phyloP scores from a whole-genome alignment of 2,888 invertebrate species.

The Nematopogon swammerdamellus region DNA sequence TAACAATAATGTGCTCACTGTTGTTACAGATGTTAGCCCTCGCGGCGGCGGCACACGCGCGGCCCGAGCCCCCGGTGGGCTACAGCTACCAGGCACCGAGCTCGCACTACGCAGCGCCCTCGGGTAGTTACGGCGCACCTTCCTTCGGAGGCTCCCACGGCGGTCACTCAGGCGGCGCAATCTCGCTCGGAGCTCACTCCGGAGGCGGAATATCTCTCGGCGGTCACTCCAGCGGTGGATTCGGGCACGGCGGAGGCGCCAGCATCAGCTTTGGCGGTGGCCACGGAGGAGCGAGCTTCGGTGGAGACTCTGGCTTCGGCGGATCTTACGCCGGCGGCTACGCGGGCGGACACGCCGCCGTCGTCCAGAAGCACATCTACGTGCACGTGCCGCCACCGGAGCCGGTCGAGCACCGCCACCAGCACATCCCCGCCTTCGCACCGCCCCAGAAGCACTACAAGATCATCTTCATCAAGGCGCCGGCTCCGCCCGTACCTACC shows the following conservation, averaged over 20 bases:
- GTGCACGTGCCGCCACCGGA: slow-evolving; percentile 89
- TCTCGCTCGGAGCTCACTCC: slow-evolving; percentile 18
- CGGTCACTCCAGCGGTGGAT: slow-evolving; percentile 16
- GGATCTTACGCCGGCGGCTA: slow-evolving; percentile 44
- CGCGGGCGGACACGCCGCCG: slow-evolving; percentile 53
- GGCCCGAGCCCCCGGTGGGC: slow-evolving; percentile 50
- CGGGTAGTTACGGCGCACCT: slow-evolving; percentile 26
- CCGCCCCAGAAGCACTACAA: slow-evolving; percentile 87
- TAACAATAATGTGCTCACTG: no score
- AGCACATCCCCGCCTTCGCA: slow-evolving; percentile 62
- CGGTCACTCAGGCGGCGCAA: slow-evolving; percentile 9
- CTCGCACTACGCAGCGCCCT: slow-evolving; percentile 23
- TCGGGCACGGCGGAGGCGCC: slow-evolving; percentile 19
- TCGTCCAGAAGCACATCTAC: slow-evolving; percentile 84
- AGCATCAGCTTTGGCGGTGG: slow-evolving; percentile 9
- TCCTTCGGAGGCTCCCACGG: slow-evolving; percentile 13
- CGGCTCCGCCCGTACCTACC: slow-evolving; percentile 77
- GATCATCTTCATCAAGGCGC: slow-evolving; percentile 91
- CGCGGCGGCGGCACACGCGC: slow-evolving; percentile 44
- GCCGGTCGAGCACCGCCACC: slow-evolving; percentile 67
- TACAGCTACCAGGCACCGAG: slow-evolving; percentile 45
- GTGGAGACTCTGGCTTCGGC: slow-evolving; percentile 34
- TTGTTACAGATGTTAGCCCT: slow-evolving; percentile 41
- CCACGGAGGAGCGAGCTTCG: slow-evolving; percentile 18
- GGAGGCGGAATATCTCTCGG: slow-evolving; percentile 23